These are phyloP conservation scores for Oophaga pumilio DNA, from an alignment of 2,113 vertebrate genomes.

Conservation along the genomic window DNA sequence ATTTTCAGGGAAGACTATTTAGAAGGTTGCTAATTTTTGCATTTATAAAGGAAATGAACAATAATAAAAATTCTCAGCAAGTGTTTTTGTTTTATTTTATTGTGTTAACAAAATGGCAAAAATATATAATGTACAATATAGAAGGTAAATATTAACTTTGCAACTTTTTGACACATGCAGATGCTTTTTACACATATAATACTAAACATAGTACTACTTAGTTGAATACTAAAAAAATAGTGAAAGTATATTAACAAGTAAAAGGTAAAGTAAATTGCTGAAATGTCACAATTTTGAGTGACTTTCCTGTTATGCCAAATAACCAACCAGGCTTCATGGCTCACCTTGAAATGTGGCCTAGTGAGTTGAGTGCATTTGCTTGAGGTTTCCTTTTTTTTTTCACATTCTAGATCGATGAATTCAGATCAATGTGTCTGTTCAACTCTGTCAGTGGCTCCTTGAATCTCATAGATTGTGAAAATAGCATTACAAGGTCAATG, in stretches of 20 bases:
- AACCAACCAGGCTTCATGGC: not conserved
- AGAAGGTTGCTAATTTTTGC: too few relatives aligned
- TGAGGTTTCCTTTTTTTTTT: conserved; percentile 32
- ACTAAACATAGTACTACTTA: not conserved
- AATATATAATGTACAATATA: too few relatives aligned
- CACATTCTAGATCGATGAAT: conserved; percentile 34
- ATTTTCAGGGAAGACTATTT: too few relatives aligned
- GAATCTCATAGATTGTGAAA: conserved; percentile 42
- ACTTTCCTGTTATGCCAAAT: conserved; percentile 7
- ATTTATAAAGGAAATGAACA: too few relatives aligned
- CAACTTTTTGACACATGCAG: too few relatives aligned
- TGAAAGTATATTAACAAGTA: not conserved
- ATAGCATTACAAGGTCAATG: conserved; percentile 47
- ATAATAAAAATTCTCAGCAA: too few relatives aligned
- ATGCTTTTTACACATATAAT: not conserved
- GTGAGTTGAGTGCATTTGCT: conserved; percentile 23
- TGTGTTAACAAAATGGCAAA: not conserved
- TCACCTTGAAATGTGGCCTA: conserved; percentile 36
- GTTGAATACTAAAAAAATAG: not conserved
- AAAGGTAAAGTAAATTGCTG: not conserved
- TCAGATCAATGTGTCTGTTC: conserved; percentile 44
- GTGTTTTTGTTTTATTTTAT: too few relatives aligned
- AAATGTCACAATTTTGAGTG: conserved; percentile 11
- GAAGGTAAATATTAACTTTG: too few relatives aligned
- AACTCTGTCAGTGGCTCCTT: conserved; percentile 45